Evolutionary conservation across 2,797 vertebrate species (phyloP), one percentile per base, ranked within the genome.

Genomic region (Mallotus villosus): DNA sequence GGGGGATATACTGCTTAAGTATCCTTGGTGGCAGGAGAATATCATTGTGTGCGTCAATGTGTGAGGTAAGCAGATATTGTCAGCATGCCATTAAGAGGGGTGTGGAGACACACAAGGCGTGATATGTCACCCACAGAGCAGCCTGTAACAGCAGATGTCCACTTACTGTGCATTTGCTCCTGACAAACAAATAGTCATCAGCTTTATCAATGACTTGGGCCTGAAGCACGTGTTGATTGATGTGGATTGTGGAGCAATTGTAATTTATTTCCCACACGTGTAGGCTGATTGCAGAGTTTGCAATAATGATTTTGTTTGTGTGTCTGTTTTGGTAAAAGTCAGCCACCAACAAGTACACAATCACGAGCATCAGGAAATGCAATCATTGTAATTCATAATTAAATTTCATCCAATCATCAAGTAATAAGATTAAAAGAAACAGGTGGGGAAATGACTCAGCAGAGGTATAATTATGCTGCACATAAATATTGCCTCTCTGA

Each of bases 121-220:
- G 41, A 67, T 68, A 68, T 78, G 73, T 78, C 64, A 71, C 37
- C 70, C 61, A 14, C 59, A 0, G 37, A 64, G 61, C 64, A 58
- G 19, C 49, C n/a, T 46, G 21, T 9, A 55, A 59, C 22, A 78
- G 70, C 79, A 81, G 79, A 81, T 81, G 73, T 70, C 76, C 73
- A 71, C 41, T 41, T 29, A 72, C 64, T 68, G 60, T 60, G 65
- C 37, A 24, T 62, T 51, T 73, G 21, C 63, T 53, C 25, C 49
- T 58, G 41, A 57, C 53, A 63, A 71, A 67, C 67, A 24, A 24
- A 70, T 67, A 32, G 69, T 65, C 55, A 53, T 61, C 27, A 3
- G 61, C 51, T 9, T 21, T n/a, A 66, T 72, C 53, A 58, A 9
- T 58, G 51, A 46, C 41, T 46, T 46, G 41, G 53, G 14, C 22